Conservation (phyloP, 2,113 vertebrate species). For the Todiramphus saurophagus region DNA sequence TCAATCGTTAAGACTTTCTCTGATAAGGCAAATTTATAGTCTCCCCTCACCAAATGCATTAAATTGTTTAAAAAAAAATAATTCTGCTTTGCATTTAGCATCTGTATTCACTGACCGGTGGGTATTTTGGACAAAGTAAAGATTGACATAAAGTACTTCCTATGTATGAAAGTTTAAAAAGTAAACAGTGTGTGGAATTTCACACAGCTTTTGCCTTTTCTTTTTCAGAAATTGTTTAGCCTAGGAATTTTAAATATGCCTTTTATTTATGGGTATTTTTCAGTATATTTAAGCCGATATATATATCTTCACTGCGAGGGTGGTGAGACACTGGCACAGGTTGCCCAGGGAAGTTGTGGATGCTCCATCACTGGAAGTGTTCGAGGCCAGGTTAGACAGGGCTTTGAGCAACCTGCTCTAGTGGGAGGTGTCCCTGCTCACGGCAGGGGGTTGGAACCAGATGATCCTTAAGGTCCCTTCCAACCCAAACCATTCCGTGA, state of each 20-base stretch:
- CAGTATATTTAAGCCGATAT: neutral
- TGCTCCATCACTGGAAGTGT: too few species aligned
- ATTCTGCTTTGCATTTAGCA: neutral
- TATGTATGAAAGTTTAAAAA: neutral
- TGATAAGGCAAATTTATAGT: slow-evolving; percentile 12
- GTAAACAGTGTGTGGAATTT: neutral
- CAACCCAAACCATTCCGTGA: too few species aligned
- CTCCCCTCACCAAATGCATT: neutral
- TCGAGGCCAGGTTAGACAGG: too few species aligned
- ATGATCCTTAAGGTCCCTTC: too few species aligned
- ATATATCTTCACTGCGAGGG: too few species aligned
- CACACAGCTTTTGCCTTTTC: neutral
- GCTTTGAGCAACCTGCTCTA: too few species aligned
- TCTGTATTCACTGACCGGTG: neutral
- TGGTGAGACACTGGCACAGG: too few species aligned
- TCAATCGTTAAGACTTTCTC: neutral
- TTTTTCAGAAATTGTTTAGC: neutral
- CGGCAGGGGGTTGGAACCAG: too few species aligned
- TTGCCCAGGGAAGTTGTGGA: too few species aligned
- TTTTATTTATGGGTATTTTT: neutral
- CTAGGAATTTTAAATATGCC: neutral
- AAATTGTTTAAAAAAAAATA: neutral
- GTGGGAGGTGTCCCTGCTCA: too few species aligned
- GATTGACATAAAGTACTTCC: neutral
- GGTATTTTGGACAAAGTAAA: neutral